Percentiles rank a stretch among this genome's conserved stretches.
Evolutionary conservation across 2,888 invertebrate genomes (phyloP).

Genomic region (Schrankia costaestrigalis): DNA sequence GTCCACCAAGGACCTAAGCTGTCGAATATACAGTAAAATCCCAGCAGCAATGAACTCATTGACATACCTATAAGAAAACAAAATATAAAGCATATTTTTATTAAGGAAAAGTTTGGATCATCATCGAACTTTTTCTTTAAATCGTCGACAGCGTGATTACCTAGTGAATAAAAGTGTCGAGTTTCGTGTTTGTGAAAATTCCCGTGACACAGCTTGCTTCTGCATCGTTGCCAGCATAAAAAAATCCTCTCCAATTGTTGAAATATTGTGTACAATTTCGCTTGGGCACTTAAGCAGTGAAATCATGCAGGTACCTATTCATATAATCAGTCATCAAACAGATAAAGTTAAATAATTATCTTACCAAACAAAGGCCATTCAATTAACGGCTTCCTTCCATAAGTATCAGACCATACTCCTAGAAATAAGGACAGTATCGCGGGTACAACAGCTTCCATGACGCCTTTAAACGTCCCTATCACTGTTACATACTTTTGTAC

Average conservation of each 20-base stretch:
- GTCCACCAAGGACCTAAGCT: constrained; percentile 74
- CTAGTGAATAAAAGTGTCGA: too few relatives aligned
- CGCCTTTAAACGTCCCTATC: constrained; percentile 81
- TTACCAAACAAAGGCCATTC: constrained; percentile 82
- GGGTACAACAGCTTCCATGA: constrained; percentile 84
- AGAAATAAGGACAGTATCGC: constrained; percentile 85
- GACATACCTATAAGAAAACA: constrained; percentile 66
- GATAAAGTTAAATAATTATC: constrained; percentile 9
- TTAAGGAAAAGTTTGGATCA: too few relatives aligned
- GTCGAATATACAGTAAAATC: constrained; percentile 58
- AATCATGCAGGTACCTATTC: neutral
- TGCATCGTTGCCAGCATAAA: too few relatives aligned
- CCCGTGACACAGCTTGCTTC: too few relatives aligned
- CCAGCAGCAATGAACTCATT: constrained; percentile 49
- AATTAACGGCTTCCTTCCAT: constrained; percentile 87
- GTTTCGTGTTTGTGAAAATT: too few relatives aligned
- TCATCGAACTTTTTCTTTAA: too few relatives aligned
- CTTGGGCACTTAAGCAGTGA: too few relatives aligned
- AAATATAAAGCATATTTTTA: too few relatives aligned
- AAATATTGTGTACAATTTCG: too few relatives aligned
- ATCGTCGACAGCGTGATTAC: too few relatives aligned
- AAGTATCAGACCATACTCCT: constrained; percentile 91
- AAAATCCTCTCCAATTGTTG: too few relatives aligned
- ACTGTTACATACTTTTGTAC: constrained; percentile 84
- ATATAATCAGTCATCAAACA: neutral